A percentile compares a stretch with the other conserved stretches of the same genome.
Evolutionary conservation across 92 coral and sea anemone species (phyloP).

Genomic region (Paragorgia papillata): DNA sequence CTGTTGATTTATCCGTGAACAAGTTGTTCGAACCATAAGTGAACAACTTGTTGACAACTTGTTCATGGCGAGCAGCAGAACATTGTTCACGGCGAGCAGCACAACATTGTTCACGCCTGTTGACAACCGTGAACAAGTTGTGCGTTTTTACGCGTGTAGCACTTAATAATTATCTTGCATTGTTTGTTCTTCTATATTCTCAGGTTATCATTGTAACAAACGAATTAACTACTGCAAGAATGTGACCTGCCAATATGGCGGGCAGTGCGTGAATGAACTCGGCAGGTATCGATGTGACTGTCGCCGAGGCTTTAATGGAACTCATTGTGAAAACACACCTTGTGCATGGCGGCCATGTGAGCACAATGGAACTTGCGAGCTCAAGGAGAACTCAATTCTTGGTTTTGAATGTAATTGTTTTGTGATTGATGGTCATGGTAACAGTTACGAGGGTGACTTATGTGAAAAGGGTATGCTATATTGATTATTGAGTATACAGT

Average conservation of each 20-base stretch:
- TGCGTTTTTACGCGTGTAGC: no score
- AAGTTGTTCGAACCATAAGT: no score
- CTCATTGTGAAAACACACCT: constrained; percentile 73
- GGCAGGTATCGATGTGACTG: constrained; percentile 76
- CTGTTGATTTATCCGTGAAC: no score
- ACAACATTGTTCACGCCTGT: no score
- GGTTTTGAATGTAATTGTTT: constrained; percentile 24
- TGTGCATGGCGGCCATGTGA: constrained; percentile 74
- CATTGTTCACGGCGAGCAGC: no score
- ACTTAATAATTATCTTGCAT: not conserved
- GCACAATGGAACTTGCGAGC: constrained; percentile 39
- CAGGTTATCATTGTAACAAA: constrained; percentile 81
- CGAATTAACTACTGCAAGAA: constrained; percentile 83
- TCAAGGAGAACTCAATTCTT: constrained; percentile 6
- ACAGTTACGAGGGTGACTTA: constrained; percentile 16
- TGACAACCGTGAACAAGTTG: no score
- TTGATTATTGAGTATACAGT: no score
- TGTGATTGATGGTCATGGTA: not conserved
- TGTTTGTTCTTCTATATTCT: not conserved
- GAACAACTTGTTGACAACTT: no score
- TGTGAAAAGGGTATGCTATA: constrained; percentile 35
- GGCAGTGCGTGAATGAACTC: constrained; percentile 81
- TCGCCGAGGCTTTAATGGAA: constrained; percentile 76
- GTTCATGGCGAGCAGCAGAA: no score
- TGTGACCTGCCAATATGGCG: constrained; percentile 68